Evolutionary conservation across 2,888 invertebrate species (phyloP).

Genomic region (Tachystola acroxantha): DNA sequence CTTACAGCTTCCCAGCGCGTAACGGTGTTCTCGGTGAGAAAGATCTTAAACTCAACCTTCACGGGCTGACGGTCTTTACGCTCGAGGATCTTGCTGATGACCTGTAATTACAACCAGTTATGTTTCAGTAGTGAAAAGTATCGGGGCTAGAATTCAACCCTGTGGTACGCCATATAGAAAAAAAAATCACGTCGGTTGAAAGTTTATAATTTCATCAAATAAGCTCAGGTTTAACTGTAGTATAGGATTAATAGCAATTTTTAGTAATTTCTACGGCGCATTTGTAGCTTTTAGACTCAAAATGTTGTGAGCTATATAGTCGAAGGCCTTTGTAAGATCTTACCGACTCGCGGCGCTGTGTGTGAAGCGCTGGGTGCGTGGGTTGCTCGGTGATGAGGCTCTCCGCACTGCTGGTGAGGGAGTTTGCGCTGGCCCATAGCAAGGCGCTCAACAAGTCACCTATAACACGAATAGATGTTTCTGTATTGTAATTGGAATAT

Average conservation of each 20-base stretch:
- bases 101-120: too few relatives aligned
- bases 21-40: constrained; percentile 86
- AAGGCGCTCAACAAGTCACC: constrained; percentile 75
- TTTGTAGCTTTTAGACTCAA: too few relatives aligned
- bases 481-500: neutral
- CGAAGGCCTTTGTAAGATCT: constrained; percentile 13
- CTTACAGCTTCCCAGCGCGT: constrained; percentile 91
- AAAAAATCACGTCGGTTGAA: too few relatives aligned
- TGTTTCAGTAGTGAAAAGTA: too few relatives aligned
- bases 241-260: too few relatives aligned
- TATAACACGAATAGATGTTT: constrained; percentile 24
- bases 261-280: too few relatives aligned
- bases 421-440: constrained; percentile 65
- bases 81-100: constrained; percentile 81
- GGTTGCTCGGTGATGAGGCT: constrained; percentile 51
- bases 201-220: too few relatives aligned
- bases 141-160: too few relatives aligned
- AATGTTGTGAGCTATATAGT: neutral
- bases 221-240: too few relatives aligned
- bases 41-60: constrained; percentile 85
- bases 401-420: constrained; percentile 67
- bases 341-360: constrained; percentile 48
- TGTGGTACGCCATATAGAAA: too few relatives aligned
- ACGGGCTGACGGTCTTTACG: constrained; percentile 82
- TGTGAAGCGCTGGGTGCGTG: constrained; percentile 36